Conservation (phyloP, 2,888 invertebrate species). For the Andricus curvator region DNA sequence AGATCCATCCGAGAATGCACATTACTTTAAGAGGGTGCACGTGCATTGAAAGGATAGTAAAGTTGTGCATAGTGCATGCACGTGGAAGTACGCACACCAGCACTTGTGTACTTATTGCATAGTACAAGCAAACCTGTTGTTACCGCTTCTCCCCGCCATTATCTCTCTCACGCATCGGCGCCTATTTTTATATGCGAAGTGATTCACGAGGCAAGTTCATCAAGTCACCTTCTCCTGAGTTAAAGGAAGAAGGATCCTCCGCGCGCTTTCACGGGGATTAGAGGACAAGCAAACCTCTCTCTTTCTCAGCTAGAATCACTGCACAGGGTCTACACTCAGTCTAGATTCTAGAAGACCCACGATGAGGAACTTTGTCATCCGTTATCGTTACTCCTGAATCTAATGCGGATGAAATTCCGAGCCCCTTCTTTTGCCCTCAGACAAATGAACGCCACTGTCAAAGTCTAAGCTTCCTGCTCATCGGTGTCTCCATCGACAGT, state of each 20-base stretch:
- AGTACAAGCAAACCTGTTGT: conserved; percentile 70
- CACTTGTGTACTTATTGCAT: conserved; percentile 17
- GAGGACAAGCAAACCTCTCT: conserved; percentile 44
- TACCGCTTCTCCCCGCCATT: conserved; percentile 66
- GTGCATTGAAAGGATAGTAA: neutral
- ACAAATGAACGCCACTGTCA: conserved; percentile 66
- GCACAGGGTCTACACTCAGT: neutral
- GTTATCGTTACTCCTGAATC: conserved; percentile 67
- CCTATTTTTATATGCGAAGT: conserved; percentile 65
- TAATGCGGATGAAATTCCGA: conserved; percentile 68
- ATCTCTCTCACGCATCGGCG: conserved; percentile 69
- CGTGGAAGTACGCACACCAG: neutral
- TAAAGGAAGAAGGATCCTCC: conserved; percentile 50
- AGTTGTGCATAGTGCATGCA: neutral
- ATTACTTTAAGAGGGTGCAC: neutral
- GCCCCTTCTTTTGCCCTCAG: conserved; percentile 50
- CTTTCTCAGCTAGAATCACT: neutral
- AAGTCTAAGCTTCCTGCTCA: conserved; percentile 62
- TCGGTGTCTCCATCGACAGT: conserved; percentile 60
- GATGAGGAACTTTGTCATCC: conserved; percentile 3
- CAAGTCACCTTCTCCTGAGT: conserved; percentile 58
- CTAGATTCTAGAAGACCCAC: neutral
- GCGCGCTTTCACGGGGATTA: conserved; percentile 62
- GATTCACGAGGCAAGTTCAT: conserved; percentile 71
- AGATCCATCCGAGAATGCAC: too few relatives aligned